Conservation (phyloP, 2,113 vertebrate species). For the Vireo altiloquus region DNA sequence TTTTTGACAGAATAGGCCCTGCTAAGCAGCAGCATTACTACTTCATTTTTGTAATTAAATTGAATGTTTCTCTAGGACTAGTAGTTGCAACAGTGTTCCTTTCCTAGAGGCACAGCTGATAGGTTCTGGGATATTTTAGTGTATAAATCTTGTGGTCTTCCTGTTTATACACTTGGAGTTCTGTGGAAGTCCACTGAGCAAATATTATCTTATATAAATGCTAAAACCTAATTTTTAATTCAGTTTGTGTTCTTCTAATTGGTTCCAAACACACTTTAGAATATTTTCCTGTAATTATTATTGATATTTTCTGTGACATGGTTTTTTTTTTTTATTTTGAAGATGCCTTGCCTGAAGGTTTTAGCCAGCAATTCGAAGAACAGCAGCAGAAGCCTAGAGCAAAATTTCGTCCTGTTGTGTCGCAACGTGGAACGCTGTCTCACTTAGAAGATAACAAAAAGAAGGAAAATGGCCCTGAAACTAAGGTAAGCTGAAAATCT, state of each 20-base stretch:
- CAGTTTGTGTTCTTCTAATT: neutral
- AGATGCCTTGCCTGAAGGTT: constrained; percentile 95
- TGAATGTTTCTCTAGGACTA: accelerated
- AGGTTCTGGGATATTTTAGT: neutral
- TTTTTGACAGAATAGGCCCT: neutral
- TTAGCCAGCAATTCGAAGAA: constrained; percentile 92
- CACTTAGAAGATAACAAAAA: constrained; percentile 43
- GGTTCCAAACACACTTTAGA: neutral
- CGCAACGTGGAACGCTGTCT: neutral
- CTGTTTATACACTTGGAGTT: neutral
- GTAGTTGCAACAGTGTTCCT: neutral
- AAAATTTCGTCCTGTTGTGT: constrained; percentile 77
- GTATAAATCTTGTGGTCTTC: neutral
- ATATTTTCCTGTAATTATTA: neutral
- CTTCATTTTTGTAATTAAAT: neutral
- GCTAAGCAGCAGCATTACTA: neutral
- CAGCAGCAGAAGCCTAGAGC: constrained; percentile 83
- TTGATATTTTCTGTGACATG: neutral
- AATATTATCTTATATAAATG: neutral
- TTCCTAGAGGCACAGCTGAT: neutral
- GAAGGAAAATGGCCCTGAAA: constrained; percentile 40
- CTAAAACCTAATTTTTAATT: neutral
- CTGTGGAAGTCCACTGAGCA: neutral
- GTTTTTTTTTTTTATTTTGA: neutral
- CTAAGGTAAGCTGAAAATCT: constrained; percentile 71